Percentiles rank a stretch among this genome's conserved stretches.
phyloP scores from a whole-genome alignment of 2,888 invertebrate species.

The Melanophora roralis region DNA sequence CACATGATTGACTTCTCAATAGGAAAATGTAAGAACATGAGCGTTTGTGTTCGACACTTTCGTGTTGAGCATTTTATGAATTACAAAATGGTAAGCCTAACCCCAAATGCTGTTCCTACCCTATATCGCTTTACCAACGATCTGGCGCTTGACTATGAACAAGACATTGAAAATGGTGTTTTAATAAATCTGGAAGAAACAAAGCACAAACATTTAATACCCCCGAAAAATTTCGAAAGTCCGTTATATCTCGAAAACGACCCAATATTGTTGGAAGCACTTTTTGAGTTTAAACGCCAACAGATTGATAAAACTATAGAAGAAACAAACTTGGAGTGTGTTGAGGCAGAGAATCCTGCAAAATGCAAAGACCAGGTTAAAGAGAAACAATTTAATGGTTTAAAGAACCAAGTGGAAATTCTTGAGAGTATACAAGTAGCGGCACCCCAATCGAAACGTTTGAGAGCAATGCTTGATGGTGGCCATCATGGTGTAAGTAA shows the following conservation, averaged over 20 bases:
- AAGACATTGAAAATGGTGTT: constrained; percentile 65
- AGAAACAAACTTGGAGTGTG: not conserved
- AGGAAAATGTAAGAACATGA: constrained; percentile 77
- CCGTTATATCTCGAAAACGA: constrained; percentile 64
- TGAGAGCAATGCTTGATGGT: not conserved
- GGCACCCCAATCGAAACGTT: not conserved
- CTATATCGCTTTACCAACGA: constrained; percentile 69
- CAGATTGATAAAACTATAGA: not conserved
- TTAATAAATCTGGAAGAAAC: constrained; percentile 63
- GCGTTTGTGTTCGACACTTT: constrained; percentile 79
- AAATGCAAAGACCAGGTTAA: not conserved
- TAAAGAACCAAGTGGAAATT: constrained; percentile 5
- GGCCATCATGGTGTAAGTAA: not conserved
- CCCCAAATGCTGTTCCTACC: constrained; percentile 78
- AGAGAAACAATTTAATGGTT: not conserved
- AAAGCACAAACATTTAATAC: constrained; percentile 67
- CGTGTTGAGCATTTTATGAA: constrained; percentile 78
- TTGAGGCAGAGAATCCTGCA: not conserved
- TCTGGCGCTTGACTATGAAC: constrained; percentile 69
- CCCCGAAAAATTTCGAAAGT: constrained; percentile 67
- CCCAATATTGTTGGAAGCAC: constrained; percentile 14
- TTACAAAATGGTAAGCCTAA: constrained; percentile 77
- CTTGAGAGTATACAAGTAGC: constrained; percentile 34
- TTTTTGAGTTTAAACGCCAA: constrained; percentile 27
- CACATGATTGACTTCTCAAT: constrained; percentile 71